Evolutionary conservation across 2,888 invertebrate genomes (phyloP), one percentile per base, ranked within the genome.

Genomic region (Lycophotia porphyrea): DNA sequence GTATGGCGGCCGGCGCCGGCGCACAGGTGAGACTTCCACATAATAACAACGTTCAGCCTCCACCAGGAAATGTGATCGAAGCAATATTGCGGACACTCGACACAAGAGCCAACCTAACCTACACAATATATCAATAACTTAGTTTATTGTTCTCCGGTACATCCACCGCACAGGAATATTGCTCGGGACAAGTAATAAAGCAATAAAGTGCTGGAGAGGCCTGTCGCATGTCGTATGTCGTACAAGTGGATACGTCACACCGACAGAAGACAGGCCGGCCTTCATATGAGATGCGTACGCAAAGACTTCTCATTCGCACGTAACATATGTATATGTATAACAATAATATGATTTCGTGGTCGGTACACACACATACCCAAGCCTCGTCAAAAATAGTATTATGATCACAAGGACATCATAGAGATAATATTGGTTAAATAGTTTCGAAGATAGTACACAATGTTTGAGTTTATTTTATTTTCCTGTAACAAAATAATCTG

Each of bases 21-120:
- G 81, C 36, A 39, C 76, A 52, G 58, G 82, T 65, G 64, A 24
- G 9, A 36, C n/a, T 21, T 39, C 47, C 42, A 64, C 49, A 18
- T 75, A 75, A 65, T 58, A 76, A 65, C 47, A 42, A 42, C 63
- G 27, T 58, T 52, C 7, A 31, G 34, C 39, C 34, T 42, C 52
- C 39, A 15, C 44, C 39, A 11, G 39, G 58, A 64, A 68, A 58
- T 49, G 63, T 49, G 63, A n/a, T 49, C 52, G 15, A 27, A 76
- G 55, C 49, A 63, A 34, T 75, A 74, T 67, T 24, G 31, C 55
- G 11, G 52, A 3, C 44, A n/a, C 7, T 24, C 24, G 36, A 11
- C 44, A 34, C 68, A 24, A 36, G 31, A 75, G 18, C 8, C 27
- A 4, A 34, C 13, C 34, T 24, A n/a, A n/a, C n/a, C n/a, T n/a